Evolutionary conservation across 1,140 invertebrate genomes (phyloP).

Genomic region (Brachionus koreanus): DNA sequence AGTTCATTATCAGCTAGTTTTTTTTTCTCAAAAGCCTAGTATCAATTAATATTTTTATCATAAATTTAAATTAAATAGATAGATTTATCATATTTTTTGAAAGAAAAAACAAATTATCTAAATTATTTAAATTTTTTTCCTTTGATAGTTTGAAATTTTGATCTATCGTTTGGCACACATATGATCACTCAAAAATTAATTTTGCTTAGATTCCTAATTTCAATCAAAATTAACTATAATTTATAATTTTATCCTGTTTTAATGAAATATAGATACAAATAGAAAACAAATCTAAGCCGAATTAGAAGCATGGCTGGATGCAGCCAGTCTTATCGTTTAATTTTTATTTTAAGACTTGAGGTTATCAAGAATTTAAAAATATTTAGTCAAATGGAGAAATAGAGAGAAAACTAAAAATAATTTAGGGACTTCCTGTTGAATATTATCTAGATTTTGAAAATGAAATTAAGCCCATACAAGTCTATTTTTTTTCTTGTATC

Average conservation of each 20-base stretch:
- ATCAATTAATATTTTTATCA: background rate
- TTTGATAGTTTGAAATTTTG: background rate
- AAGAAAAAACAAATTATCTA: background rate
- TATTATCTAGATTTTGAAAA: no score
- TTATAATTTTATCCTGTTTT: background rate
- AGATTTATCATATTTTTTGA: constrained; percentile 19
- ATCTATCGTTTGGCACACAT: background rate
- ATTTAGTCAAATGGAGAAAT: background rate
- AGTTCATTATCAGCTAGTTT: background rate
- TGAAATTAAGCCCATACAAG: no score
- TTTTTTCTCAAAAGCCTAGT: background rate
- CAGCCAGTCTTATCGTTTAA: background rate
- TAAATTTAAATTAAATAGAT: constrained; percentile 15
- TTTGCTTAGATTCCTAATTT: background rate
- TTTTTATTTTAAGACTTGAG: background rate
- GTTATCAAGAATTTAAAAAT: background rate
- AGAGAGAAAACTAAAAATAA: background rate
- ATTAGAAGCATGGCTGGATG: background rate
- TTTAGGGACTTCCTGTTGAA: background rate
- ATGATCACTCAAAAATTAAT: background rate
- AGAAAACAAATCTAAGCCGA: background rate
- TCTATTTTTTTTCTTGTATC: background rate
- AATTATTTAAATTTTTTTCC: constrained; percentile 1
- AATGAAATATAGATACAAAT: background rate
- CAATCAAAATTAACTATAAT: background rate